Evolutionary conservation across 2,888 invertebrate species (phyloP), one percentile per base, ranked within the genome.

Genomic region (Syrista parreyssii): DNA sequence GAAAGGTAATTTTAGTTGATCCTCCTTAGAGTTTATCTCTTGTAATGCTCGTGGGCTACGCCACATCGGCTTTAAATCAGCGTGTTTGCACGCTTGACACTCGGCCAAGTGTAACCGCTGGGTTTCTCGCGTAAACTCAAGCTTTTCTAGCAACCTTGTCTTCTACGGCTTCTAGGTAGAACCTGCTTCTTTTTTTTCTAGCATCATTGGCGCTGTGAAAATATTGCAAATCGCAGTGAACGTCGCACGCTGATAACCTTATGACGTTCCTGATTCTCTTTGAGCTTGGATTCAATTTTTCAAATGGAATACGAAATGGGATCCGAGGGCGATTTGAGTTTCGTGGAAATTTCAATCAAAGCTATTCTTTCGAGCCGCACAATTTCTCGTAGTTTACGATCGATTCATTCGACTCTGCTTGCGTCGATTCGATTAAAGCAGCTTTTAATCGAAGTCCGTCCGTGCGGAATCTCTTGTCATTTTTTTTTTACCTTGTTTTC

Each of bases 291-390:
- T 23, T 23, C 6, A 55, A 55, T 55, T 55, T 23, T 55, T 55
- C 34, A 68, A 69, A 78, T 68, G 73, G 76, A 74, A 75, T 68
- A 35, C 74, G 73, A 35, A 75, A 72, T 34, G 75, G 69, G 68
- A 33, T 68, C 30, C 32, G 68, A 33, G 68, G 31, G 15, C 73
- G 80, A 81, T 79, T 80, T 80, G 79, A 81, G 80, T 55, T 23
- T 55, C 23, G 9, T 23, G 23, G 6, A 55, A 55, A 55, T 55
- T 55, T 23, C 9, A 55, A 55, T 55, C 55, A 55, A 23, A 15
- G 55, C 23, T 23, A 55, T 55, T 55, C 55, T 55, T 23, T 55
- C 23, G 23, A 23, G 1, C 55, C 23, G 6, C 9, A 55, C 23
- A 55, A 23, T 55, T 55, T 55, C 23, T 55, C 23, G 9, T 23